Evolutionary conservation across 2,113 vertebrate species (phyloP).

Genomic region (Trematomus loennbergii): DNA sequence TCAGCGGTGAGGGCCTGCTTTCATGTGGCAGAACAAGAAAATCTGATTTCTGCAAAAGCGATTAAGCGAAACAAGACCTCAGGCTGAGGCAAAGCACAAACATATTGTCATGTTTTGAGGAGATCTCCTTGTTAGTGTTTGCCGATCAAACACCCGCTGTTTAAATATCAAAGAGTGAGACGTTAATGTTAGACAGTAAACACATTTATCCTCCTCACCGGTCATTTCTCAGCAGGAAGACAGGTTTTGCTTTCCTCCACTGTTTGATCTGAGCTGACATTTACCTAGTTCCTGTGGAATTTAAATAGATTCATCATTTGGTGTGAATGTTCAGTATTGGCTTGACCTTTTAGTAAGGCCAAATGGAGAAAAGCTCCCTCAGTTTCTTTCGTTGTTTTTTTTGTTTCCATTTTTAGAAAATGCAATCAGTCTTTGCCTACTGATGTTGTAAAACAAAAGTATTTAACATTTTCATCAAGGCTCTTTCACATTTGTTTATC

Average conservation of each 20-base stretch:
- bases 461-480: not conserved
- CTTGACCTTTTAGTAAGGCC: conserved; percentile 63
- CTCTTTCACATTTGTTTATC: too few species aligned
- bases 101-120: not conserved
- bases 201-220: conserved; percentile 18
- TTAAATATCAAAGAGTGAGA: conserved; percentile 45
- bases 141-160: conserved; percentile 25
- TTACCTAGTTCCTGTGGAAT: conserved; percentile 65
- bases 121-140: conserved; percentile 9
- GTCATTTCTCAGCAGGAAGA: conserved; percentile 35
- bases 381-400: not conserved
- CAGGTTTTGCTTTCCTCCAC: conserved; percentile 43
- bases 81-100: too few species aligned
- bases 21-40: too few species aligned
- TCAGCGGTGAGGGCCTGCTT: conserved; percentile 88
- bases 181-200: conserved; percentile 32
- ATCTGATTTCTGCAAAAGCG: too few species aligned
- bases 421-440: conserved; percentile 14
- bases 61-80: too few species aligned
- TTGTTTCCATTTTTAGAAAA: conserved; percentile 42
- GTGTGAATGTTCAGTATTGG: conserved; percentile 41
- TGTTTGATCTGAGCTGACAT: conserved; percentile 71
- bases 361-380: conserved; percentile 4
- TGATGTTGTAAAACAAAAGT: not conserved
- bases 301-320: conserved; percentile 61